Percentiles rank a stretch among this genome's conserved stretches.
These are phyloP conservation scores for Girardia tigrina DNA, from an alignment of 2,888 invertebrate species.

Conservation along the genomic window DNA sequence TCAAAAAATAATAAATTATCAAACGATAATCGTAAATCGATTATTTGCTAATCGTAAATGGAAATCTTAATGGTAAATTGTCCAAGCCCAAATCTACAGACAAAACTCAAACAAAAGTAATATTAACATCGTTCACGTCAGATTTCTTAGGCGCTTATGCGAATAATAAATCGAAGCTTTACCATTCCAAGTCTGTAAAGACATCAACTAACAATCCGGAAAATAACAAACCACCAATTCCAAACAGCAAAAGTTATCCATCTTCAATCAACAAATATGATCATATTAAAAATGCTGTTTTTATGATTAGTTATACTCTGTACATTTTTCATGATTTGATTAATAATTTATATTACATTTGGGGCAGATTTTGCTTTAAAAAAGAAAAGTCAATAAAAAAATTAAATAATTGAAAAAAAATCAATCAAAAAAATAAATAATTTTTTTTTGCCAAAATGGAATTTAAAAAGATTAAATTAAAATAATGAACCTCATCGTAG, in stretches of 20 bases:
- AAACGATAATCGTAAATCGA: not conserved
- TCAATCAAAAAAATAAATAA: too few relatives aligned
- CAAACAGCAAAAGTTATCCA: not conserved
- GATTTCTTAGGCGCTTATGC: conserved; percentile 6
- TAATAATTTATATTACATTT: too few relatives aligned
- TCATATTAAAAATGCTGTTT: not conserved
- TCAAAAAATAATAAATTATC: not conserved
- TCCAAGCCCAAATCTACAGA: not conserved
- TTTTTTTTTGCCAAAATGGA: too few relatives aligned
- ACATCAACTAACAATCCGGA: not conserved
- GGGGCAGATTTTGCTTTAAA: too few relatives aligned
- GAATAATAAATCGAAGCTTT: conserved; percentile 6
- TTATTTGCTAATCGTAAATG: too few relatives aligned
- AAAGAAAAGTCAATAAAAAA: too few relatives aligned
- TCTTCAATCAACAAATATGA: conserved; percentile 7
- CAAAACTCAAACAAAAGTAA: not conserved
- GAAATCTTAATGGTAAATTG: not conserved
- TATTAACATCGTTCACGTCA: not conserved
- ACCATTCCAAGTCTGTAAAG: conserved; percentile 16
- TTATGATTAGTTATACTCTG: too few relatives aligned
- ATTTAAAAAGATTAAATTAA: too few relatives aligned
- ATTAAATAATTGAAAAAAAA: too few relatives aligned
- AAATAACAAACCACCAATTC: not conserved
- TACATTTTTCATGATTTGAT: too few relatives aligned
- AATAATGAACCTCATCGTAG: too few relatives aligned